phyloP scores from a whole-genome alignment of 2,113 vertebrate species.

The Equus quagga region DNA sequence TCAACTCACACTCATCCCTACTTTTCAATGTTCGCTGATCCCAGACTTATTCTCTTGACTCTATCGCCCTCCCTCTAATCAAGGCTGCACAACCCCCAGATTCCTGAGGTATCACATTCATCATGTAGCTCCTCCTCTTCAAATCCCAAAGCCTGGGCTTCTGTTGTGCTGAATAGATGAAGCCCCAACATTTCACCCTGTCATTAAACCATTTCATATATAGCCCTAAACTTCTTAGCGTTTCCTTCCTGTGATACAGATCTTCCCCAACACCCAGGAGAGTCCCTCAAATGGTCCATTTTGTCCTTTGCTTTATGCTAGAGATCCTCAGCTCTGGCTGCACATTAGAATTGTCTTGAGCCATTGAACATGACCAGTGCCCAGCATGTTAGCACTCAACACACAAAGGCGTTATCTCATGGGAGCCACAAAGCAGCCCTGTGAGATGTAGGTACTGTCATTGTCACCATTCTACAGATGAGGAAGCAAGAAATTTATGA shows the following conservation, averaged over 20 bases:
- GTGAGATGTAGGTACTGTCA: background rate
- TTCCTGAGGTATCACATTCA: background rate
- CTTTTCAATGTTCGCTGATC: background rate
- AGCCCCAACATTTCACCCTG: background rate
- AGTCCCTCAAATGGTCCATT: background rate
- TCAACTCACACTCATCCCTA: background rate
- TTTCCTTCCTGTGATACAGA: background rate
- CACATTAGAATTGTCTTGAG: background rate
- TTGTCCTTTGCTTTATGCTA: background rate
- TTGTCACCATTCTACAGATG: background rate
- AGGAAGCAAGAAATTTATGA: background rate
- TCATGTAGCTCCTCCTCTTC: background rate
- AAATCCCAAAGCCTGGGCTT: background rate
- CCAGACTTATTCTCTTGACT: background rate
- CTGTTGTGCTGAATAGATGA: background rate
- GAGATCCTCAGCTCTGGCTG: background rate
- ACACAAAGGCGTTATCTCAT: background rate
- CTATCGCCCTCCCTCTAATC: background rate
- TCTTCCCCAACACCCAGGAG: background rate
- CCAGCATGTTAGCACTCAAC: fast-evolving
- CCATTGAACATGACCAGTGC: background rate
- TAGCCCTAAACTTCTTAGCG: background rate
- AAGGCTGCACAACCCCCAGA: background rate
- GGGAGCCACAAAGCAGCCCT: background rate
- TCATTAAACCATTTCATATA: background rate